These are phyloP conservation scores for Nasonia oneida DNA, from an alignment of 2,888 invertebrate genomes.

Conservation along the genomic window DNA sequence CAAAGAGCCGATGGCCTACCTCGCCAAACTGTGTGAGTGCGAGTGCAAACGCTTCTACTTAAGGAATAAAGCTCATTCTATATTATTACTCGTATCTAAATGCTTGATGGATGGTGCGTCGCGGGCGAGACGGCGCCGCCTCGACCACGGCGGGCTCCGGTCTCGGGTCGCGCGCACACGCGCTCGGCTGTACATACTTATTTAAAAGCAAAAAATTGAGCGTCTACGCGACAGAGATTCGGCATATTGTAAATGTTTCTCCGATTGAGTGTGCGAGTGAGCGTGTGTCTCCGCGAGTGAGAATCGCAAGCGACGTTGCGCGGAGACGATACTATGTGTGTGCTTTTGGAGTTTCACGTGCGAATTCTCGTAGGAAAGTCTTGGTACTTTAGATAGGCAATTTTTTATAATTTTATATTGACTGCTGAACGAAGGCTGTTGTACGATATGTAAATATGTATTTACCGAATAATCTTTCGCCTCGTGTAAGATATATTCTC, in stretches of 20 bases:
- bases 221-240: neutral
- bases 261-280: neutral
- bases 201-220: slow-evolving; percentile 41
- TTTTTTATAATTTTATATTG: slow-evolving; percentile 79
- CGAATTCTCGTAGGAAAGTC: slow-evolving; percentile 60
- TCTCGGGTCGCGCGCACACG: slow-evolving; percentile 6
- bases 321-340: neutral
- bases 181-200: slow-evolving; percentile 60
- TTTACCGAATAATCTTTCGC: slow-evolving; percentile 75
- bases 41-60: slow-evolving; percentile 54
- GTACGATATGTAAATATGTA: slow-evolving; percentile 80
- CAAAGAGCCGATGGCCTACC: slow-evolving; percentile 69
- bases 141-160: slow-evolving; percentile 56
- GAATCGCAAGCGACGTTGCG: neutral
- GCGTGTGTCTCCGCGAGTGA: neutral
- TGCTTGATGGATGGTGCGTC: slow-evolving; percentile 59
- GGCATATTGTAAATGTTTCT: slow-evolving; percentile 31
- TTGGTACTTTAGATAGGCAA: slow-evolving; percentile 74
- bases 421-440: slow-evolving; percentile 73
- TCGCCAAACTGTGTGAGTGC: slow-evolving; percentile 69
- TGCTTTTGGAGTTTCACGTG: slow-evolving; percentile 37
- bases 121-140: slow-evolving; percentile 30
- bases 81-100: slow-evolving; percentile 30
- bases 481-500: slow-evolving; percentile 77
- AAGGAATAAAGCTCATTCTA: slow-evolving; percentile 24